Evolutionary conservation across 2,113 vertebrate species (phyloP), one percentile per base, ranked within the genome.

Genomic region (Prunella himalayana): DNA sequence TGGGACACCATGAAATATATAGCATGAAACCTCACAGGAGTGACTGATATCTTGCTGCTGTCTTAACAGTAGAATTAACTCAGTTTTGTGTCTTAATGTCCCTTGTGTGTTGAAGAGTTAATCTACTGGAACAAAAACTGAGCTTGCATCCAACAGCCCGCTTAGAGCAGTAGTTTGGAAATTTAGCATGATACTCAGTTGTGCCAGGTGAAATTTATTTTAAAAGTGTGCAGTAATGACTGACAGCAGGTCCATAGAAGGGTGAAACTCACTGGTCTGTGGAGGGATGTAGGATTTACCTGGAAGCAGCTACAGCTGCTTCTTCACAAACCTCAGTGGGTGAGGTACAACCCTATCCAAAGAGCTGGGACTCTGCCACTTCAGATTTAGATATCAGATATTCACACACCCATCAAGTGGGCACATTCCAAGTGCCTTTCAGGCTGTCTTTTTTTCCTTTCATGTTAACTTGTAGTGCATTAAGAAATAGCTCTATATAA

Each of bases 101-200:
- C 75, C 56, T 57, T 31, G 82, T 80, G 73, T 87, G 76, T 41
- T 70, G 39, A 72, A 72, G 79, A 79, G 77, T 94, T 95, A 92
- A 88, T 87, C 77, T 94, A 72, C 66, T 91, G 91, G 84, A 95
- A 91, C 64, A 37, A 97, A 95, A 95, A 11, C 79, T 80, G 75
- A 61, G 50, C 47, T 65, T 90, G 59, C 19, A 11, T 90, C 80
- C 70, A 77, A 27, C 39, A 88, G 59, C 17, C 47, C 76, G 63
- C 75, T 90, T 92, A 56, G 33, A 86, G 75, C 59, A 80, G 35
- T 80, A 31, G 35, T 80, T 92, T 25, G 51, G 66, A 70, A 83
- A 73, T 86, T 19, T 42, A 80, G 35, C 24, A 25, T 30, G 75
- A 18, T 42, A 10, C 42, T 82, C 72, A 37, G 1, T 59, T 45